These are phyloP conservation scores for Sarcophaga peregrina DNA, from an alignment of 1,140 invertebrate genomes.

Conservation along the genomic window DNA sequence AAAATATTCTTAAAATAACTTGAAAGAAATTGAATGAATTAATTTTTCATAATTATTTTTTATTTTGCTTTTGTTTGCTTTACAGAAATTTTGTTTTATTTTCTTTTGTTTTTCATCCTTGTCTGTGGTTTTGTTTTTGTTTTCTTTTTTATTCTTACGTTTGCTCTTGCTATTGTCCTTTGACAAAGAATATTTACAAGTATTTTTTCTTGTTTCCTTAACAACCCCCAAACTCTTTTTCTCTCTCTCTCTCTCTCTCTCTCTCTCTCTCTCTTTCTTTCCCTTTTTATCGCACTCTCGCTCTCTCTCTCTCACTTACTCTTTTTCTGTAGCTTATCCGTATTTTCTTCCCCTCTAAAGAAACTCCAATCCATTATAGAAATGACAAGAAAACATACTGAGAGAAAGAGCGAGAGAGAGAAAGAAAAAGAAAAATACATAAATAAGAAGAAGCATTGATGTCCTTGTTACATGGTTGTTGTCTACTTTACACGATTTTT, in stretches of 20 bases:
- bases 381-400: no score
- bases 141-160: neutral
- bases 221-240: neutral
- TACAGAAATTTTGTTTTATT: neutral
- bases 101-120: neutral
- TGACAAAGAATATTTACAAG: slow-evolving; percentile 8
- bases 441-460: neutral
- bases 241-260: neutral
- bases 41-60: no score
- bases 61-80: no score
- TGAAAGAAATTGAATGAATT: neutral
- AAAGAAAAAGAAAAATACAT: neutral
- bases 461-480: slow-evolving; percentile 3
- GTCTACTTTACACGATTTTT: neutral
- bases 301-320: neutral
- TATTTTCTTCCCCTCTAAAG: no score
- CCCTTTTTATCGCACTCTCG: neutral
- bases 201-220: neutral
- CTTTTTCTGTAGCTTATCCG: no score
- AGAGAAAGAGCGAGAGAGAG: neutral
- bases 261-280: neutral
- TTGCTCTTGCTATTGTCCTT: neutral
- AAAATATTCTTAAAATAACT: neutral
- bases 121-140: neutral
- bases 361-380: no score